Evolutionary conservation across 2,113 vertebrate species (phyloP), one percentile per base, ranked within the genome.

Genomic region (Pagrus major): DNA sequence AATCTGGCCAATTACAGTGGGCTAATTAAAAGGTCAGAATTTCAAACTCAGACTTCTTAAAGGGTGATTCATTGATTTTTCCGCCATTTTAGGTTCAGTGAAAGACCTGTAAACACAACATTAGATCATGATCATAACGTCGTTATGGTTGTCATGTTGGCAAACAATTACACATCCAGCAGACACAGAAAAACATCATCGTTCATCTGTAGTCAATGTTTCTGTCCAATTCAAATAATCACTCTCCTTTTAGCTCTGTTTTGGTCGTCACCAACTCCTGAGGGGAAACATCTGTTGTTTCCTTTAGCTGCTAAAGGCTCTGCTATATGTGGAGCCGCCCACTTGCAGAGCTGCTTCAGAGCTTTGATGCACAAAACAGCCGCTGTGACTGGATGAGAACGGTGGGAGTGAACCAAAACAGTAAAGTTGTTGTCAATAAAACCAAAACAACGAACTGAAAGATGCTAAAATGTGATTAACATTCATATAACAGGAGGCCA

Each of bases 1-100:
- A 3, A 71, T 71, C 27, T 67, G 12, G 31, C 0, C 70, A 39
- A 86, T 77, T 73, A 77, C 44, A 51, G 16, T 27, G 23, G 23
- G 20, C 37, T 56, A 55, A 80, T 67, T 70, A 63, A 80, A n/a
- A 76, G 39, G 49, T 63, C 31, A 55, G 39, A 37, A 51, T 73
- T 44, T 49, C 33, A 44, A 55, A 23, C 61, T 64, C 18, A 25
- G 27, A 25, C 31, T 37, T 75, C 21, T 14, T 49, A 55, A 23
- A 60, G 18, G 23, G 12, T 41, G n/a, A 21, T 67, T 71, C 39
- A 69, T 74, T 65, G 18, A 59, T 60, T 55, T 60, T 47, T 31
- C 11, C 16, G 37, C 5, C 59, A n/a, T 11, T 21, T 51, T 23
- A 1, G 6, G 20, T 33, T 25, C 1, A 42, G 6, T 10, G 25